Evolutionary conservation across 2,797 vertebrate species (phyloP).

Genomic region (Pteronotus mesoamericanus): DNA sequence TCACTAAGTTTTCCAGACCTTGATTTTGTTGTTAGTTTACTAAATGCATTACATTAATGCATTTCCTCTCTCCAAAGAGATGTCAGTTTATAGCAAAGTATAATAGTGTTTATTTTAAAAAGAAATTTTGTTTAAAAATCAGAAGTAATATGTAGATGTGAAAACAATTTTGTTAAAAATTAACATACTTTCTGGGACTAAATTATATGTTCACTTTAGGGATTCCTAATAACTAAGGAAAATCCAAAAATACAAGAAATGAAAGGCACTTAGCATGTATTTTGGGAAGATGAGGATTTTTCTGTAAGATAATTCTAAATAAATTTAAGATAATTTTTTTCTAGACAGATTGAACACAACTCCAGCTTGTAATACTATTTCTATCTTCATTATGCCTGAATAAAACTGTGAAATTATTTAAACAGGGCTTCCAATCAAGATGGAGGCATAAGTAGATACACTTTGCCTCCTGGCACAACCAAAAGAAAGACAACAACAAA

Average conservation of each 20-base stretch:
- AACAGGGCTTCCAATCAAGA: too few species aligned
- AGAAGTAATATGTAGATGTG: not conserved
- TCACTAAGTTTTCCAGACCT: not conserved
- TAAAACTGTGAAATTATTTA: not conserved
- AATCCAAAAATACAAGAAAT: not conserved
- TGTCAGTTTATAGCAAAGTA: not conserved
- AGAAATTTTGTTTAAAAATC: not conserved
- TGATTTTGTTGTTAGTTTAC: not conserved
- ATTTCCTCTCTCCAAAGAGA: not conserved
- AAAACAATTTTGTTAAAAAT: not conserved
- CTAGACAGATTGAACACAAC: not conserved
- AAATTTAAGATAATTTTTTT: not conserved
- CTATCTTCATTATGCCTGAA: not conserved
- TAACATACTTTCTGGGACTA: not conserved
- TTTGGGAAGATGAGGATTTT: not conserved
- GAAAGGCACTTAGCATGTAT: not conserved
- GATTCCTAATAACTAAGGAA: not conserved
- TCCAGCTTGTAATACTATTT: not conserved
- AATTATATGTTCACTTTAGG: not conserved
- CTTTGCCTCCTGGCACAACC: too few species aligned
- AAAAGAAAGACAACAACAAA: too few species aligned
- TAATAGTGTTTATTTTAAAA: not conserved
- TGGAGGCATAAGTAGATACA: too few species aligned
- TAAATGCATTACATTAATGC: not conserved
- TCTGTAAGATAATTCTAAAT: not conserved